phyloP scores from a whole-genome alignment of 2,888 invertebrate species.

The Tetanocera ferruginea region DNA sequence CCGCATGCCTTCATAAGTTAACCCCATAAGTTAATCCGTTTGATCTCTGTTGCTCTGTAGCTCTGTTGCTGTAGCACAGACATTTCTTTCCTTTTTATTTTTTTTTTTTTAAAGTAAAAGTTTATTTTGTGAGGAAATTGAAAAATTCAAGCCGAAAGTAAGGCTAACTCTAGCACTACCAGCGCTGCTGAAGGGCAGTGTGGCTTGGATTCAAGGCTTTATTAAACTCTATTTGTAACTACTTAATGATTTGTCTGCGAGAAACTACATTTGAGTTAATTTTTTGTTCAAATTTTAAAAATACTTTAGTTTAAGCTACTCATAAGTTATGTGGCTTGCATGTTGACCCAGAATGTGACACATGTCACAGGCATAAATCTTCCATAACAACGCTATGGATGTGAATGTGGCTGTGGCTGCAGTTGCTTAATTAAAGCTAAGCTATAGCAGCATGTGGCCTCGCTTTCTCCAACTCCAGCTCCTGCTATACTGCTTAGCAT shows the following conservation, averaged over 20 bases:
- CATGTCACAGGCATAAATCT: conserved; percentile 53
- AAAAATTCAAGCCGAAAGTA: background rate
- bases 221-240: too few species aligned
- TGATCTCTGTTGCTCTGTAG: conserved; percentile 15
- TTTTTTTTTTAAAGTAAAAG: background rate
- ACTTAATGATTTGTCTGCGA: background rate
- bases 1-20: background rate
- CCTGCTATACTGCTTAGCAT: background rate
- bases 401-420: conserved; percentile 5
- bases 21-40: conserved; percentile 31
- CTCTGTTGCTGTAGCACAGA: background rate
- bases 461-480: background rate
- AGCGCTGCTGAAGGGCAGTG: background rate
- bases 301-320: conserved; percentile 47
- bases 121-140: background rate
- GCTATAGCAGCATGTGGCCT: conserved; percentile 13
- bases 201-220: background rate
- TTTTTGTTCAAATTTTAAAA: conserved; percentile 23
- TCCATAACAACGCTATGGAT: conserved; percentile 41
- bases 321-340: conserved; percentile 43
- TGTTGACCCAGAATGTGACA: conserved; percentile 53
- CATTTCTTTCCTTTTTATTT: too few species aligned
- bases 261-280: background rate
- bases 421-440: conserved; percentile 50
- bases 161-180: too few species aligned